Percentiles rank a stretch among this genome's conserved stretches.
These are phyloP conservation scores for Mionectes macconnelli DNA, from an alignment of 2,113 vertebrate genomes.

Conservation along the genomic window DNA sequence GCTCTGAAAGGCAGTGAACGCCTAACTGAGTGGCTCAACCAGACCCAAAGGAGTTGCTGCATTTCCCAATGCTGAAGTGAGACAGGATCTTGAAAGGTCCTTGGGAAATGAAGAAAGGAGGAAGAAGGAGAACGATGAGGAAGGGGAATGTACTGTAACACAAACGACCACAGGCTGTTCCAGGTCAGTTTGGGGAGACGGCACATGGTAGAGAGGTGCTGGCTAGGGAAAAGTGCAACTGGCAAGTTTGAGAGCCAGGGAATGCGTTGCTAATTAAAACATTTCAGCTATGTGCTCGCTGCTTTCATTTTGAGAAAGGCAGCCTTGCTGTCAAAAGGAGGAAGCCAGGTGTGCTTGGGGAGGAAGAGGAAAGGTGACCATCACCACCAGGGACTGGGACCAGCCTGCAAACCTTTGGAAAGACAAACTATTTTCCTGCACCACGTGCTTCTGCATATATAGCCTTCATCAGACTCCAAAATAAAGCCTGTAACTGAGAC, in stretches of 20 bases:
- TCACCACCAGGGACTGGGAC: not conserved
- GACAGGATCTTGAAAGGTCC: not conserved
- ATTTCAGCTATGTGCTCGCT: not conserved
- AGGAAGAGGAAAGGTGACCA: not conserved
- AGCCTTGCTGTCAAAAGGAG: not conserved
- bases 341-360: not conserved
- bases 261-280: rapidly evolving
- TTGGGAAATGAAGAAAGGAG: not conserved
- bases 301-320: not conserved
- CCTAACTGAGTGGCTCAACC: not conserved
- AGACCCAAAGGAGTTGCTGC: not conserved
- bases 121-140: rapidly evolving
- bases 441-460: not conserved
- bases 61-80: rapidly evolving
- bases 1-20: not conserved
- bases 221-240: not conserved
- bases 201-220: not conserved
- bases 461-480: not conserved
- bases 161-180: not conserved
- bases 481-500: not conserved
- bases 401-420: not conserved
- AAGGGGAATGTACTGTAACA: not conserved
- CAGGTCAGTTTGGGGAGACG: not conserved
- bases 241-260: not conserved
- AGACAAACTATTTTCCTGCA: not conserved